A percentile compares a stretch with the other conserved stretches of the same genome.
phyloP scores from a whole-genome alignment of 2,888 invertebrate genomes.

The Syrista parreyssii region DNA sequence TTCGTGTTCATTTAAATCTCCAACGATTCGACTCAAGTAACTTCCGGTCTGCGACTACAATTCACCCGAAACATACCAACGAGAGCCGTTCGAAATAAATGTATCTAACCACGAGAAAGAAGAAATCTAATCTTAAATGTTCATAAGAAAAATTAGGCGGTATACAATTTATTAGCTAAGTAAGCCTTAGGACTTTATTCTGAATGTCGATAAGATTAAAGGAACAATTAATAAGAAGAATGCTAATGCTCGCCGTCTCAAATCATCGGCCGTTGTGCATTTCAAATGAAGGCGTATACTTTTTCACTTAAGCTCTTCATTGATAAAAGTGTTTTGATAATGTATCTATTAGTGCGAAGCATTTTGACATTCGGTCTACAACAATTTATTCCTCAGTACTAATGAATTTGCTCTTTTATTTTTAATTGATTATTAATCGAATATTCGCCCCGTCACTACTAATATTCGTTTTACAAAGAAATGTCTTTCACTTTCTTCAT shows the following conservation, averaged over 20 bases:
- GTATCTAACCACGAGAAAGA: slow-evolving; percentile 28
- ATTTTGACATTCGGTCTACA: not conserved
- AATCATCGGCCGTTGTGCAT: slow-evolving; percentile 1
- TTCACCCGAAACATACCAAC: not conserved
- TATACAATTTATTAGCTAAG: slow-evolving; percentile 28
- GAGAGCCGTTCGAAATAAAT: slow-evolving; percentile 23
- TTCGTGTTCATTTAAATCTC: not conserved
- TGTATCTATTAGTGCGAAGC: not conserved
- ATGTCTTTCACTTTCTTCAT: not conserved
- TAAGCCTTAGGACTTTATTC: slow-evolving; percentile 29
- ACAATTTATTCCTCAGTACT: not conserved
- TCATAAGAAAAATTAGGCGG: slow-evolving; percentile 30
- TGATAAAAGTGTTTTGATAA: not conserved
- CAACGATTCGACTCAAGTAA: not conserved
- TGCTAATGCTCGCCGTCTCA: not conserved
- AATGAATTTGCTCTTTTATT: not conserved
- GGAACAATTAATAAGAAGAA: not conserved
- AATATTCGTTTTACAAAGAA: not conserved
- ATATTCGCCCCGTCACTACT: not conserved
- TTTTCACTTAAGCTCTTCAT: not conserved
- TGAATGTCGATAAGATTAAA: slow-evolving; percentile 26
- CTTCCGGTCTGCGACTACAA: not conserved
- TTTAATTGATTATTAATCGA: not conserved
- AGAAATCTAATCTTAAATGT: slow-evolving; percentile 35
- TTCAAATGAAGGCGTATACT: not conserved